Evolutionary conservation across 2,797 vertebrate species (phyloP).

Genomic region (Etheostoma nigrum): DNA sequence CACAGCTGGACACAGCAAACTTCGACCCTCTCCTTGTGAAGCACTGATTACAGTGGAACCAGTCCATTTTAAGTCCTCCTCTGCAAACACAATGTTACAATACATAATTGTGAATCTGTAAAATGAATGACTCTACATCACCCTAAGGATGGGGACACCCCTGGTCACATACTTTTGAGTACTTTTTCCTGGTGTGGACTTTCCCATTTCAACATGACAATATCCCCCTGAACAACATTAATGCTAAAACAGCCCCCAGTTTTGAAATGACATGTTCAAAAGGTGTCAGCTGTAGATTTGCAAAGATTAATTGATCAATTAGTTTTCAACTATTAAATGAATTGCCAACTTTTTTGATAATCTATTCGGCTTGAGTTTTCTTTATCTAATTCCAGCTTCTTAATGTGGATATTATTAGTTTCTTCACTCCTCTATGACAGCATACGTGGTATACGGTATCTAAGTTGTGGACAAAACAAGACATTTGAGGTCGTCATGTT

Average conservation of each 20-base stretch:
- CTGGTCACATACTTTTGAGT: background rate
- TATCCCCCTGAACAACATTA: background rate
- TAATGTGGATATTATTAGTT: too few relatives aligned
- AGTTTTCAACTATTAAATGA: too few relatives aligned
- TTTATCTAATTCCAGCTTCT: too few relatives aligned
- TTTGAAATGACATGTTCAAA: background rate
- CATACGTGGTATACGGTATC: too few relatives aligned
- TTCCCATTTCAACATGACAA: background rate
- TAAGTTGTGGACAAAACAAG: too few relatives aligned
- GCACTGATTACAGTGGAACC: constrained; percentile 93
- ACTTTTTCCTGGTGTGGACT: background rate
- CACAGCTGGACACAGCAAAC: constrained; percentile 89
- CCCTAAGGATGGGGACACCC: background rate
- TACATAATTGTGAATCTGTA: background rate
- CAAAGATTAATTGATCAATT: too few relatives aligned
- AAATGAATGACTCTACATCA: background rate
- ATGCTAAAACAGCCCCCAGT: background rate
- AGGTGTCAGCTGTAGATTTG: background rate
- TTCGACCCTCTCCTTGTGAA: constrained; percentile 79
- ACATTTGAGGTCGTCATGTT: too few relatives aligned
- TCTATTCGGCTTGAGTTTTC: too few relatives aligned
- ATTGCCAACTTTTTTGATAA: too few relatives aligned
- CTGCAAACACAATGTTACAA: constrained; percentile 19
- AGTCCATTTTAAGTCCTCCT: constrained; percentile 84
- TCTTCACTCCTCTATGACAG: too few relatives aligned